These are phyloP conservation scores for Cryptotermes secundus DNA, from an alignment of 1,140 invertebrate species.

Conservation along the genomic window DNA sequence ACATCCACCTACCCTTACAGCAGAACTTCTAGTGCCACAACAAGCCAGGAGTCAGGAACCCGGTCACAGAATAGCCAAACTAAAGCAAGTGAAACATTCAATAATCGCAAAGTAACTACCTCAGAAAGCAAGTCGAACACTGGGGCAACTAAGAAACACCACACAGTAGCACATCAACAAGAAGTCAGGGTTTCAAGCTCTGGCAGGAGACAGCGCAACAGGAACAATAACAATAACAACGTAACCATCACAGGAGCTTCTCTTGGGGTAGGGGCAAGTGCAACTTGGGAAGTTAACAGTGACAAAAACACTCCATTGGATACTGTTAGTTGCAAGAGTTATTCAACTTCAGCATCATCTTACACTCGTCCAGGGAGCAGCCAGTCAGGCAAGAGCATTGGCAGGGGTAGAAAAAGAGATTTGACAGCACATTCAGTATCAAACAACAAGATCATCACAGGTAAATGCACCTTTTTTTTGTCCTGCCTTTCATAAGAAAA, in stretches of 20 bases:
- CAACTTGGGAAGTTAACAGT: neutral
- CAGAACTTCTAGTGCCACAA: constrained; percentile 6
- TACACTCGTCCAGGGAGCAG: constrained; percentile 11
- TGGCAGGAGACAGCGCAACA: neutral
- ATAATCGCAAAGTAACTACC: neutral
- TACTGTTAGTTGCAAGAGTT: constrained; percentile 18
- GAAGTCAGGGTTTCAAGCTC: neutral
- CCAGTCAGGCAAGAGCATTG: constrained; percentile 15
- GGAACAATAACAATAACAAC: constrained; percentile 26
- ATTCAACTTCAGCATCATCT: neutral
- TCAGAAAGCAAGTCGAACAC: neutral
- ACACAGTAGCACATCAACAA: neutral
- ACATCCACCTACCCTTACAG: constrained; percentile 14
- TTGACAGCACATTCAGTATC: neutral
- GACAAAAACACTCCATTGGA: neutral
- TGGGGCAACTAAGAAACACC: constrained; percentile 15
- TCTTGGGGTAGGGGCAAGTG: neutral
- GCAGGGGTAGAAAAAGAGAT: constrained; percentile 24
- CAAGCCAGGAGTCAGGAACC: neutral
- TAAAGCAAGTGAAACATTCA: constrained; percentile 4
- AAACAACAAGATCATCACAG: neutral
- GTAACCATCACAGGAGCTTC: constrained; percentile 9
- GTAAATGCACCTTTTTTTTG: neutral
- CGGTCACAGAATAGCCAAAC: neutral
- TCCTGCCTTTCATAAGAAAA: too few relatives aligned